Base-by-base conservation (phyloP, 2,797 vertebrate species). In the Antennarius maculatus region DNA sequence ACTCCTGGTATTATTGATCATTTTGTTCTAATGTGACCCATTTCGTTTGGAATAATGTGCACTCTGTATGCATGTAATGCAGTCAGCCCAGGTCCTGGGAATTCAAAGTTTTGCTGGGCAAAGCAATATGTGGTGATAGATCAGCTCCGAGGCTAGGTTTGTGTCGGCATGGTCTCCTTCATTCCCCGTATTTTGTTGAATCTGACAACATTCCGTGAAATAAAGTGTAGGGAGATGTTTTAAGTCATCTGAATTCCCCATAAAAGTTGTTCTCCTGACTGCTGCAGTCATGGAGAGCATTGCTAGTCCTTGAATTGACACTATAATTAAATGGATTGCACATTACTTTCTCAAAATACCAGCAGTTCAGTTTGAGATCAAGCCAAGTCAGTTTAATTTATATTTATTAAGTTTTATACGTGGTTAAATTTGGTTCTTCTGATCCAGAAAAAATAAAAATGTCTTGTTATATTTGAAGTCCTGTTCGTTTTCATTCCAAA, bases 11-110 rank as follows among this genome's bases (percentile, higher is more conserved):
- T 62, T 61, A 67, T 77, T 61, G 62, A 80, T 69, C 70, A 75
- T 67, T 53, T 50, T 4, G 9, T 16, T 50, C 10, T 57, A 60
- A 69, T 70, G 54, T 63, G 37, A 50, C 59, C 54, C 16, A 2
- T 66, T 75, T 61, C 6, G 27, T 77, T 60, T n/a, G 7, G 58
- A 79, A 68, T 78, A 80, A 77, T 77, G 45, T 62, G 50, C 34
- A 37, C 53, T 85, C 59, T 76, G 34, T 66, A 75, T 77, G 67
- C 59, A 59, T 41, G 41, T 51, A 29, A 46, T 18, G 58, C 29
- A 47, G 34, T 28, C 31, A 7, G 23, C 39, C 56, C 48, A 54
- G 17, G 15, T 6, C 54, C 43, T 28, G 54, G 43, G 48, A 71
- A 45, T 17, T 37, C 46, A 29, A 39, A 46, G n/a, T 54, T 66